Base-by-base conservation (phyloP, 2,113 vertebrate species). In the Myrmecobius fasciatus region DNA sequence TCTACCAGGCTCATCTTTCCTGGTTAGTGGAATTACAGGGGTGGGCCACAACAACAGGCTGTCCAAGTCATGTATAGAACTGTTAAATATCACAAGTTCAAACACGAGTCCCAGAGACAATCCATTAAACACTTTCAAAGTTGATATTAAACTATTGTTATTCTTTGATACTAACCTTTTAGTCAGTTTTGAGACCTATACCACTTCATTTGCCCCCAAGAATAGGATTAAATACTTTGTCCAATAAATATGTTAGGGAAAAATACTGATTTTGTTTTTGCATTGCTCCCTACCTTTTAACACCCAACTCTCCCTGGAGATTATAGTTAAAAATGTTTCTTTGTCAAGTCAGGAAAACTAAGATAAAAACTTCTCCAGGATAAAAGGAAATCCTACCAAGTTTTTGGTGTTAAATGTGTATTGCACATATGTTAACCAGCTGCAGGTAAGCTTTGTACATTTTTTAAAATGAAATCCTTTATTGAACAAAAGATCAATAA, bases 381-480 rank as follows among this genome's bases (percentile, higher is more conserved):
- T 67, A 92, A 25, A n/a, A 92, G 75, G 93, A 0, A 25, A 92
- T 75, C 91, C n/a, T 0, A 0, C 90, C 89, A 83, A 95, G 90
- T 26, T 47, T 43, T 95, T 92, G 56, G 60, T 0, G 3, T 75
- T 95, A 90, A 91, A 92, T 96, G 91, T 75, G 20, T 31, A 88
- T 53, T 0, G 20, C 67, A 36, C 94, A 51, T 10, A 8, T 94
- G 93, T 88, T 89, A 26, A 25, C 90, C 94, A 94, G 97, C 89
- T 96, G 91, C 7, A 92, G 83, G 88, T 93, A 89, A 93, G 93
- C 93, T 95, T 95, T 60, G 52, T 92, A 20, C 94, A 96, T 89
- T 97, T 97, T 96, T 92, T 22, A 31, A 60, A 60, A 97, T 96
- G 95, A 96, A 94, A 25, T 89, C 43, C 53, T 93, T 52, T 36